phyloP scores from a whole-genome alignment of 2,113 vertebrate species.

The Genyomyrus donnyi region DNA sequence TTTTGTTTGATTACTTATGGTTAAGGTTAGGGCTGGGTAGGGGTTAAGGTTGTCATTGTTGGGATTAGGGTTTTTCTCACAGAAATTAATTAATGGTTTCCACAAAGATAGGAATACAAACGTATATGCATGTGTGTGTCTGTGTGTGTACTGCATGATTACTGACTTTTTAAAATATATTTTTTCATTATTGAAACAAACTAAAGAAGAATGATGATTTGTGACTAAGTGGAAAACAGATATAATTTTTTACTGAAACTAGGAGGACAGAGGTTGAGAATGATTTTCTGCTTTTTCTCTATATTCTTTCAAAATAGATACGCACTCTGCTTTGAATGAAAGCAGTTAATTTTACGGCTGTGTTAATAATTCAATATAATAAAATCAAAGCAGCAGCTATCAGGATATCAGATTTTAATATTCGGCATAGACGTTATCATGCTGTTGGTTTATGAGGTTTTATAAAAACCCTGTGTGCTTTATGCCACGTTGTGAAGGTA shows the following conservation, averaged over 20 bases:
- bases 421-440: not conserved
- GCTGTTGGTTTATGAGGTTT: not conserved
- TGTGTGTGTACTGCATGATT: not conserved
- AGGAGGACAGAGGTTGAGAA: not conserved
- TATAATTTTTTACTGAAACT: not conserved
- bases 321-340: not conserved
- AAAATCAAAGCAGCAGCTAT: not conserved
- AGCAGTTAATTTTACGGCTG: not conserved
- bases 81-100: not conserved
- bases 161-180: not conserved
- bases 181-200: not conserved
- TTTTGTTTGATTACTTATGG: not conserved
- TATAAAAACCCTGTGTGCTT: not conserved
- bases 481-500: not conserved
- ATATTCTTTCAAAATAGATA: not conserved
- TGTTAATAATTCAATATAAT: not conserved
- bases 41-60: not conserved
- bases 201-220: not conserved
- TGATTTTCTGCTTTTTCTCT: not conserved
- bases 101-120: not conserved
- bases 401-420: conserved; percentile 28
- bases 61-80: not conserved
- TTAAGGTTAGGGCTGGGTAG: not conserved
- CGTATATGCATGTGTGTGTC: not conserved
- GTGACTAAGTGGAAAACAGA: not conserved